A percentile compares a stretch with the other conserved stretches of the same genome.
Conservation (phyloP, 1,140 invertebrate species). For the Holcopasites calliopsidis region DNA sequence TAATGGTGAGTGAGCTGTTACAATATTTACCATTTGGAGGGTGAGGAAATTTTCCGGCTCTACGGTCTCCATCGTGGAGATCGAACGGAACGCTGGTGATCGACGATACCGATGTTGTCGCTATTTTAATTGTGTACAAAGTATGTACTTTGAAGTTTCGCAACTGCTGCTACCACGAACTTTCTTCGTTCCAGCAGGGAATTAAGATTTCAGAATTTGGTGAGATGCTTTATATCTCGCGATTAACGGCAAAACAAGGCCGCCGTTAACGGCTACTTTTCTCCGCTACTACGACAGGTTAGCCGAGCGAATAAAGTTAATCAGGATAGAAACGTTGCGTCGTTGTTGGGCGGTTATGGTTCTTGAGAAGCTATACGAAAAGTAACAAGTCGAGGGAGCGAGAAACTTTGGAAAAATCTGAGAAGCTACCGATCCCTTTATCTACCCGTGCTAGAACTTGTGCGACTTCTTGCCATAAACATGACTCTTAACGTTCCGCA, state of each 20-base stretch:
- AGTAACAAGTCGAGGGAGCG: no score
- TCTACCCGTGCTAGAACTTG: not conserved
- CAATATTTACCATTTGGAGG: no score
- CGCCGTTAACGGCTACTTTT: not conserved
- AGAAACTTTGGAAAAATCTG: not conserved
- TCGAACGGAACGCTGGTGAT: no score
- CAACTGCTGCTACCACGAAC: not conserved
- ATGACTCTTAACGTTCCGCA: not conserved
- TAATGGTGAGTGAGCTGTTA: no score
- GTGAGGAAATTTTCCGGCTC: no score
- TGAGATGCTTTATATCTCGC: not conserved
- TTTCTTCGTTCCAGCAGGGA: slow-evolving; percentile 2
- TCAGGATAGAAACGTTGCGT: not conserved
- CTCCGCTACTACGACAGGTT: not conserved
- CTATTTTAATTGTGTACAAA: not conserved
- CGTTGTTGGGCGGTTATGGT: no score
- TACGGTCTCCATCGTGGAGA: no score
- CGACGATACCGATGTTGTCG: not conserved
- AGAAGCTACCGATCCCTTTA: no score
- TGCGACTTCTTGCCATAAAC: no score
- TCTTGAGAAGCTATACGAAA: not conserved
- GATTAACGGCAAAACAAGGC: not conserved
- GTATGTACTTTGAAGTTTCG: not conserved
- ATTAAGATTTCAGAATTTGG: slow-evolving; percentile 20
- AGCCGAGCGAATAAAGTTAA: not conserved